Base-by-base conservation (phyloP, 1,140 invertebrate genomes). In the Varroa destructor region DNA sequence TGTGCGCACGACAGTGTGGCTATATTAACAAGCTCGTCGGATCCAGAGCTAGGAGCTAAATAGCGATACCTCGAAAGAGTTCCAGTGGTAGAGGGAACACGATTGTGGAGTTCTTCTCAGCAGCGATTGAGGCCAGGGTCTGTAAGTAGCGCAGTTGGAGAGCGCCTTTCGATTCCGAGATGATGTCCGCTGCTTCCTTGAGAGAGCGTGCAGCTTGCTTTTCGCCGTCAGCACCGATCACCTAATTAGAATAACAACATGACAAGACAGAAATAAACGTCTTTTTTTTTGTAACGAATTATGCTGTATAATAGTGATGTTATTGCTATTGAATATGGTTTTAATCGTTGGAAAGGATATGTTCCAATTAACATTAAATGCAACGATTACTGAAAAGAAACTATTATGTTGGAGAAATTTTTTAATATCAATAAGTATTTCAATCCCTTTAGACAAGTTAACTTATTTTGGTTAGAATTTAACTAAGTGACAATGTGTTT, bases 181-280 rank as follows among this genome's bases (percentile, higher is more conserved):
- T 81, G 43, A 83, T 80, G 56, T 80, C 79, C 6, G 83, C 81
- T 10, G 83, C 83, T 76, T 84, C 82, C 72, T 80, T 79, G 46
- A 84, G 76, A 67, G 82, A 79, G 40, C 81, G 75, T 1, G 82
- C 82, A 5, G 82, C 81, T 74, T 81, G 81, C 72, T 82, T 79
- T 74, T 84, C 82, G 70, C 83, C 83, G 74, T 84, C 83, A n/a
- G 83, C 83, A 8, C 83, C 82, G 73, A 84, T 84, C 12, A 83
- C 82, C 80, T 83, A 61, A 12, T 1, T 55, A 74, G 36, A 71
- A 74, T 8, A 73, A 6, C 42, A 25, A 40, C 43, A 25, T 8
- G 70, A 6, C 3, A 6, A 25, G 70, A 36, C 71, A 36, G 36
- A 71, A 25, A 40, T 6, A 43, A 73, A 61, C 25, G 37, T 14